A percentile compares a stretch with the other conserved stretches of the same genome.
These are phyloP conservation scores for Beroe forskalii DNA, from an alignment of 37 sponge, comb jelly and placozoan species.

Conservation along the genomic window DNA sequence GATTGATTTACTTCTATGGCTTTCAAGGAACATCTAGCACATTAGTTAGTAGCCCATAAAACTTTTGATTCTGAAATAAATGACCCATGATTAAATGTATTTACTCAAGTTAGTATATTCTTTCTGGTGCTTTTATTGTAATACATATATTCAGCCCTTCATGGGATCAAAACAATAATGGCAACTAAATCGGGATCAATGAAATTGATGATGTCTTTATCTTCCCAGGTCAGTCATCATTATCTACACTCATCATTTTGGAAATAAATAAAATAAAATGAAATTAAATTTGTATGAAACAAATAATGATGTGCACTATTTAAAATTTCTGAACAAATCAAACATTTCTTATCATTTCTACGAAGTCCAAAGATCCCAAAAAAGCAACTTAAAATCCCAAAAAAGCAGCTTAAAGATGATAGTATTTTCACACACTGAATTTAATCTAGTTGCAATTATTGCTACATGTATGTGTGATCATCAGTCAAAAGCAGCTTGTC, in stretches of 20 bases:
- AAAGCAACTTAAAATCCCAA: no score
- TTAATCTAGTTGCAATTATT: no score
- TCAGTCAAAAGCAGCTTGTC: no score
- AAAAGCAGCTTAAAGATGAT: no score
- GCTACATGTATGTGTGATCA: no score
- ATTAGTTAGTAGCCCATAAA: background rate
- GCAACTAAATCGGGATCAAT: constrained; percentile 55
- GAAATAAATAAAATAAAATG: no score
- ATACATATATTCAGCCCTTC: background rate
- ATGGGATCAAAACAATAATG: background rate
- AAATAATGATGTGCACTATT: no score
- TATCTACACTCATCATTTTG: background rate
- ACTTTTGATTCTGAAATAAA: background rate
- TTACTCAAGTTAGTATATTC: background rate
- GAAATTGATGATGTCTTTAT: background rate
- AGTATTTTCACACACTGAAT: no score
- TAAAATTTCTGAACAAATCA: no score
- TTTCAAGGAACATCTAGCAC: background rate
- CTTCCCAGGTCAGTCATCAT: background rate
- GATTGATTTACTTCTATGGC: constrained; percentile 42
- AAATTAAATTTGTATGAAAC: no score
- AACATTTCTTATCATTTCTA: no score
- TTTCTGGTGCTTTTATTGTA: background rate
- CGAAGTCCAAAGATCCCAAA: no score
- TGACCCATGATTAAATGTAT: background rate